Evolutionary conservation across 1,140 invertebrate species (phyloP).

Genomic region (Diorhabda elongata): DNA sequence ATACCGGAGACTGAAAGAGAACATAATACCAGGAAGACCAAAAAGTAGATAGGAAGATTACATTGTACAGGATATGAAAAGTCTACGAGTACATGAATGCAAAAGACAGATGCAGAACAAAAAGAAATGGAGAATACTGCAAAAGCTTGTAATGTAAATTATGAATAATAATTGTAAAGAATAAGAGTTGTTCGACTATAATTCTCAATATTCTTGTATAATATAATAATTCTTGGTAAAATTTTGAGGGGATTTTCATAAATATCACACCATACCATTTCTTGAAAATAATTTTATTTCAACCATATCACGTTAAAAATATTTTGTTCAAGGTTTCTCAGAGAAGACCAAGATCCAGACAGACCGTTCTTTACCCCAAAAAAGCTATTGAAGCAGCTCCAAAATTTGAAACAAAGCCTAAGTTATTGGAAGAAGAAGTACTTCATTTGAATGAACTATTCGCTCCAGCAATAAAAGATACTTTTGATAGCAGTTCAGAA

Average conservation of each 20-base stretch:
- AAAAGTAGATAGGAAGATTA: no score
- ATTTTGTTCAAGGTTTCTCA: not conserved
- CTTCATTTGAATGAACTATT: slow-evolving; percentile 18
- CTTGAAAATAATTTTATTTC: not conserved
- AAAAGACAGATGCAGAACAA: no score
- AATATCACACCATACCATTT: not conserved
- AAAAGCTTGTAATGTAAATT: no score
- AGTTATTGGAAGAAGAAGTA: not conserved
- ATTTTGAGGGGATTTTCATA: not conserved
- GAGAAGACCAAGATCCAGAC: slow-evolving; percentile 15
- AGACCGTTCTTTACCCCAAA: slow-evolving; percentile 8
- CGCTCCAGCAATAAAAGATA: not conserved
- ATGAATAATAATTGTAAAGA: no score
- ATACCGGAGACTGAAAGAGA: no score
- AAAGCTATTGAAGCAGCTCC: slow-evolving; percentile 1
- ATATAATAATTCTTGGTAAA: not conserved
- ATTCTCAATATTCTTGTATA: not conserved
- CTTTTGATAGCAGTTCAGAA: slow-evolving; percentile 15
- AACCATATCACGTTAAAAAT: no score
- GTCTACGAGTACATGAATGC: no score
- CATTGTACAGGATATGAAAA: no score
- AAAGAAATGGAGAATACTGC: no score
- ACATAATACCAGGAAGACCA: no score
- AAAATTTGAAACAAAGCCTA: not conserved
- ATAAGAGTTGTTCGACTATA: not conserved